Evolutionary conservation across 2,888 invertebrate genomes (phyloP), one percentile per base, ranked within the genome.

Genomic region (Lucinisca nassula): DNA sequence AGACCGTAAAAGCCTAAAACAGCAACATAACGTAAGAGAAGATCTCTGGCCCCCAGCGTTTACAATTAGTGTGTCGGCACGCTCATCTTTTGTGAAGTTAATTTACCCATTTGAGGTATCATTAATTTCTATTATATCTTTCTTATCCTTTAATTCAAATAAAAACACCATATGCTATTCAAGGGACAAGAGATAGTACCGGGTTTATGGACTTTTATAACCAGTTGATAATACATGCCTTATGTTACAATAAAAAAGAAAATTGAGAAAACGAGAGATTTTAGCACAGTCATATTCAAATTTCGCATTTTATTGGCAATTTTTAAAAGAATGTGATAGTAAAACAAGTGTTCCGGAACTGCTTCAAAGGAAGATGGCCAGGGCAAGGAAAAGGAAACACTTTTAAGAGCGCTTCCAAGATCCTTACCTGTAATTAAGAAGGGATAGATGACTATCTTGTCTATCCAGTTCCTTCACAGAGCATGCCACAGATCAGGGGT

Each of bases 151-250:
- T 67, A 67, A 67, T 67, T 67, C 67, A 67, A 67, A 67, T 67
- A 67, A 67, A 67, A 67, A 67, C 67, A 67, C 67, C 67, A 67
- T 67, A 67, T 67, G 67, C 67, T 67, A 35, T 67, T 67, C 17
- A 35, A 67, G 24, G 67, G 35, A 67, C 21, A 6, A 30, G 17
- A 67, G 32, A 67, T 67, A 67, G 67, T 67, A 21, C 21, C 67
- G 8, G 2, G 12, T 67, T 67, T 35, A 67, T 67, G 30, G 32
- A 32, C 35, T 67, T 67, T 67, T 67, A 67, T 67, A 67, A 35
- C 67, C 32, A 67, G 12, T 61, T 67, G 67, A 67, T 67, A 35
- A 67, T 67, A 35, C 35, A 67, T 35, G 35, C 35, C 67, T 67
- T 35, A 35, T 67, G 67, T 67, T 30, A 30, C 35, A 67, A 35